Conservation (phyloP, 2,797 vertebrate species). For the Margarornis squamiger region DNA sequence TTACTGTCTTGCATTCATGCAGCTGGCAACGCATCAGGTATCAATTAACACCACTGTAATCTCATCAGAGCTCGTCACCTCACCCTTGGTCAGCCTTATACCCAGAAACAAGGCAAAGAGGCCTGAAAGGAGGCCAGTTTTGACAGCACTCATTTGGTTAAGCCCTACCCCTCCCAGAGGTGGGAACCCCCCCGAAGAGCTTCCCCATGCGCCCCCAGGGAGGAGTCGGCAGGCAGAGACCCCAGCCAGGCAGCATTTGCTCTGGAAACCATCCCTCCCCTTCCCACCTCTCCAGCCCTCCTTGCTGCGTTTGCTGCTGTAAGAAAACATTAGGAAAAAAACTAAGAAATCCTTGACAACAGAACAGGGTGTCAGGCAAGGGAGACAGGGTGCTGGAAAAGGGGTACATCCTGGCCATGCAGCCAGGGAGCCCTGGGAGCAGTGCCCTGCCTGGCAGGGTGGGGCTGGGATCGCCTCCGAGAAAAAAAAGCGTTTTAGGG, state of each 20-base stretch:
- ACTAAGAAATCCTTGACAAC: neutral
- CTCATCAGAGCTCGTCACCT: neutral
- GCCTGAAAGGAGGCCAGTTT: neutral
- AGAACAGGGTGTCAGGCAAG: neutral
- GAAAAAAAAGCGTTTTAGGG: neutral
- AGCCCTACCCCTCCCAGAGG: neutral
- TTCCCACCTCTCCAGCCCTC: neutral
- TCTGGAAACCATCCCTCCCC: neutral
- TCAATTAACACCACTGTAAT: neutral
- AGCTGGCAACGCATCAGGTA: neutral
- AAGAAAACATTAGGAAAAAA: neutral
- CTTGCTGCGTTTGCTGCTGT: fast-evolving
- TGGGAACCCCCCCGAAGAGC: too few species aligned
- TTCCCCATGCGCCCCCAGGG: fast-evolving
- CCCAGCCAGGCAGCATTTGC: neutral
- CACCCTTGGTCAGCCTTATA: neutral
- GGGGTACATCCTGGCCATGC: neutral
- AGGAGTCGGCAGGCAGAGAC: neutral
- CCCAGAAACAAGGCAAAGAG: neutral
- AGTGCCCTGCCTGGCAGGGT: neutral
- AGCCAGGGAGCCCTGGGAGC: neutral
- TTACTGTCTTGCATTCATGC: neutral
- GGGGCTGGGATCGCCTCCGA: neutral
- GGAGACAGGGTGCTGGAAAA: neutral
- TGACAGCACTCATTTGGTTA: neutral